Evolutionary conservation across 2,888 invertebrate species (phyloP), one percentile per base, ranked within the genome.

Genomic region (Sisyra terminalis): DNA sequence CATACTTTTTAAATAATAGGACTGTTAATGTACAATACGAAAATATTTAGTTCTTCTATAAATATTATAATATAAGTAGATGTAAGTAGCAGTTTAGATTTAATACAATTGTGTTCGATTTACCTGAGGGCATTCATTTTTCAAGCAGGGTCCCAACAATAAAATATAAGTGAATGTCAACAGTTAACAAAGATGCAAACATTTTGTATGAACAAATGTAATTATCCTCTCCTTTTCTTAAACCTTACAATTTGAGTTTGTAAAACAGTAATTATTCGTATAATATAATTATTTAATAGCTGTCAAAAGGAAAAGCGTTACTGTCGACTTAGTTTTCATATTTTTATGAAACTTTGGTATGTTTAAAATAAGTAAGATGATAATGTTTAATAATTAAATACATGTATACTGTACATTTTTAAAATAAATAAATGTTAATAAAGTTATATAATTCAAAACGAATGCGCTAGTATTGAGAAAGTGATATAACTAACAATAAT

Each of bases 91-190:
- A 15, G 16, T 4, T 15, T 14, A 35, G 7, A 34, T 11, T 14
- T 34, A 34, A 34, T 34, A 14, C 15, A 38, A 24, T 17, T 17
- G 18, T 40, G 36, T 39, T 39, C 39, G 48, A 52, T 50, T 58
- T 52, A 54, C 48, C 56, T 56, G 53, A 53, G 55, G 60, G 55
- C 61, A 58, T 50, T 54, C 58, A 59, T 56, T 57, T 57, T 54
- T 59, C 51, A 61, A 59, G 60, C 63, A 63, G 63, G 63, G 63
- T 63, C 61, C 57, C 57, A 59, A 57, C 58, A 59, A 60, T 58
- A 61, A 16, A 43, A 43, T 35, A 32, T 32, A 32, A 32, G 55
- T 60, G 59, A 52, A 47, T 57, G 61, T 56, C 59, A 54, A 51
- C 53, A 56, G 55, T 49, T 52, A 53, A 58, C 53, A 44, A 46